A percentile compares a stretch with the other conserved stretches of the same genome.
Conservation (phyloP, 2,797 vertebrate species). For the Cryptoprocta ferox region DNA sequence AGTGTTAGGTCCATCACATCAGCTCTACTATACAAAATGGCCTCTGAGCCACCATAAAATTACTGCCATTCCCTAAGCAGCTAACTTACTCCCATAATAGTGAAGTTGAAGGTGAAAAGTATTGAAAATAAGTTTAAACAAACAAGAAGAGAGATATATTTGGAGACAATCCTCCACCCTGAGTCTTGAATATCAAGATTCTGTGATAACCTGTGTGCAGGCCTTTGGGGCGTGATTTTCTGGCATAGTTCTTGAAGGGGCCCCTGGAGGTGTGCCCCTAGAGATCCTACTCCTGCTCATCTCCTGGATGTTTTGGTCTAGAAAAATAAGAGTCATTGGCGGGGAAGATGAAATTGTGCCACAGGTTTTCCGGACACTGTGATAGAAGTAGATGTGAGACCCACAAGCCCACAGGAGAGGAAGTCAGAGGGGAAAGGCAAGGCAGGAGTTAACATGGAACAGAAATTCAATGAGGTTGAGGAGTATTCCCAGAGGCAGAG, state of each 20-base stretch:
- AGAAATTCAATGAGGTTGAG: neutral
- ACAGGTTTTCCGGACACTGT: neutral
- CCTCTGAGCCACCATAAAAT: neutral
- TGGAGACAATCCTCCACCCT: neutral
- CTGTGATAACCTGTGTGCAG: neutral
- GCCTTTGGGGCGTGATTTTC: neutral
- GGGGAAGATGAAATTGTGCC: neutral
- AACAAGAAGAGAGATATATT: neutral
- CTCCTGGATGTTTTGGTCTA: neutral
- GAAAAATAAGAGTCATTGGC: neutral
- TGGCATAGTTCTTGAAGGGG: neutral
- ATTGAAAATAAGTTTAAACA: neutral
- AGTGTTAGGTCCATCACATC: neutral
- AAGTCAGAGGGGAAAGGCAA: neutral
- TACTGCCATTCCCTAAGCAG: neutral
- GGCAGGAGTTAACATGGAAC: neutral
- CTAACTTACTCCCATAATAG: neutral
- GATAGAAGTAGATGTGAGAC: neutral
- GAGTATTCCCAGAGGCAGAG: neutral
- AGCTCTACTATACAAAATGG: neutral
- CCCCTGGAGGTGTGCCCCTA: neutral
- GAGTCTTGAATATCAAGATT: neutral
- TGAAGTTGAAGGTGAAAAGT: neutral
- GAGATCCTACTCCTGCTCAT: neutral
- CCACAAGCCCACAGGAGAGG: fast-evolving